phyloP scores from a whole-genome alignment of 1,140 invertebrate genomes.

The Manduca sexta region DNA sequence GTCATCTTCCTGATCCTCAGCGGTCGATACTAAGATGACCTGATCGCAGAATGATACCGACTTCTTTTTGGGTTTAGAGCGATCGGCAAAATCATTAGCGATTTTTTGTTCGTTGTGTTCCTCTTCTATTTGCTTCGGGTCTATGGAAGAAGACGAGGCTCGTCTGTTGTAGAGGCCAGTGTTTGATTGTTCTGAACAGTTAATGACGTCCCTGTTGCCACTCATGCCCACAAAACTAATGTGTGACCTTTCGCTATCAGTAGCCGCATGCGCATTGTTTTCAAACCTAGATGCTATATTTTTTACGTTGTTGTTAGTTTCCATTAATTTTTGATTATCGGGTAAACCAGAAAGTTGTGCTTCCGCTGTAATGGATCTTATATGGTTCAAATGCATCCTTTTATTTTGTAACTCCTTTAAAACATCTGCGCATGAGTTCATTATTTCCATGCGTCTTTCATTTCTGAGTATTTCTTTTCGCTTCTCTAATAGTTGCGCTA shows the following conservation, averaged over 20 bases:
- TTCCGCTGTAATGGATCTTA: constrained; percentile 60
- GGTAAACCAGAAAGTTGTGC: constrained; percentile 41
- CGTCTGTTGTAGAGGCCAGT: constrained; percentile 46
- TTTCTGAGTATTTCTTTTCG: constrained; percentile 79
- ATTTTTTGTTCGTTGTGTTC: constrained; percentile 54
- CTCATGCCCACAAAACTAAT: constrained; percentile 49
- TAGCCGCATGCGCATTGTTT: constrained; percentile 62
- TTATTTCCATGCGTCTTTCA: constrained; percentile 47
- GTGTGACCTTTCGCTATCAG: constrained; percentile 48
- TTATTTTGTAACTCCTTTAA: constrained; percentile 85
- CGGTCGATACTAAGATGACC: constrained; percentile 92
- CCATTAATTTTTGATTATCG: constrained; percentile 40
- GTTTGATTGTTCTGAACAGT: constrained; percentile 55
- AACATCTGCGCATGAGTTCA: constrained; percentile 76
- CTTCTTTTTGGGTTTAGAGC: constrained; percentile 86
- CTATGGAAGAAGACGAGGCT: constrained; percentile 62
- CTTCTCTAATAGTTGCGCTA: constrained; percentile 85
- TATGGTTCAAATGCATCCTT: constrained; percentile 78
- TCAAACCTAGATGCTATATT: constrained; percentile 90
- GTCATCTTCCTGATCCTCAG: constrained; percentile 92
- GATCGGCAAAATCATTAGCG: constrained; percentile 32
- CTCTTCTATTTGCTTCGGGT: constrained; percentile 63
- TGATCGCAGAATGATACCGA: constrained; percentile 95
- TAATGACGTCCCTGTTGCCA: constrained; percentile 59
- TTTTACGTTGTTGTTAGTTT: constrained; percentile 76